A percentile compares a stretch with the other conserved stretches of the same genome.
Conservation (phyloP, 2,888 invertebrate species). For the Drosophila mayaguana region DNA sequence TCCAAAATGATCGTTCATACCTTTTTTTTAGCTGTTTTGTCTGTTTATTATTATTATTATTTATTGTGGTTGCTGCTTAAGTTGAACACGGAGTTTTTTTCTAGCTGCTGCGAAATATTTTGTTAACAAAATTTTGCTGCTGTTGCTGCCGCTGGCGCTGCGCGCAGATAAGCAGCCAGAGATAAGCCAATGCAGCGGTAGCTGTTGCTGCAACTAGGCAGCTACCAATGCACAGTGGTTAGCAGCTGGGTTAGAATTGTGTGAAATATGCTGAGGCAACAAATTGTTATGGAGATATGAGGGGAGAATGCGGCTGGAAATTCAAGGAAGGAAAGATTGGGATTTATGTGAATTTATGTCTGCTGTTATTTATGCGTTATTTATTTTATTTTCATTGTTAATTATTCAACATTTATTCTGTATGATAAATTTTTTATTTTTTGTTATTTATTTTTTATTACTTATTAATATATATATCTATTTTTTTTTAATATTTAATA, state of each 20-base stretch:
- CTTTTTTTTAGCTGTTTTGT: conserved; percentile 12
- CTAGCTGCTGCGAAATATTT: conserved; percentile 68
- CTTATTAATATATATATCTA: no score
- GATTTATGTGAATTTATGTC: background rate
- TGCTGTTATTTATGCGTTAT: background rate
- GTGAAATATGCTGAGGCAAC: no score
- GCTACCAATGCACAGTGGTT: conserved; percentile 38
- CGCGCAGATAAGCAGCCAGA: conserved; percentile 67
- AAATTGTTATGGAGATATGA: background rate
- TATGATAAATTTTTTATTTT: no score
- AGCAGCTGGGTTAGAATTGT: background rate
- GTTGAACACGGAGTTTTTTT: conserved; percentile 20
- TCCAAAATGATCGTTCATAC: conserved; percentile 69
- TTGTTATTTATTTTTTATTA: no score
- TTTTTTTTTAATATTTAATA: no score
- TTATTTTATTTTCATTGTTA: background rate
- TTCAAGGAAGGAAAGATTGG: background rate
- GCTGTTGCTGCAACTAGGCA: conserved; percentile 40
- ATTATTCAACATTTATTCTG: no score
- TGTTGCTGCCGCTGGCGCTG: conserved; percentile 53
- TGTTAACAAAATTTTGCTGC: conserved; percentile 79
- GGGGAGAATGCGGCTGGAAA: background rate
- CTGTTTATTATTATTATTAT: conserved; percentile 20
- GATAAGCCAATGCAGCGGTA: conserved; percentile 62
- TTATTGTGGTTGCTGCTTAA: conserved; percentile 28